phyloP scores from a whole-genome alignment of 2,113 vertebrate genomes.

The Nansenia antarctica region DNA sequence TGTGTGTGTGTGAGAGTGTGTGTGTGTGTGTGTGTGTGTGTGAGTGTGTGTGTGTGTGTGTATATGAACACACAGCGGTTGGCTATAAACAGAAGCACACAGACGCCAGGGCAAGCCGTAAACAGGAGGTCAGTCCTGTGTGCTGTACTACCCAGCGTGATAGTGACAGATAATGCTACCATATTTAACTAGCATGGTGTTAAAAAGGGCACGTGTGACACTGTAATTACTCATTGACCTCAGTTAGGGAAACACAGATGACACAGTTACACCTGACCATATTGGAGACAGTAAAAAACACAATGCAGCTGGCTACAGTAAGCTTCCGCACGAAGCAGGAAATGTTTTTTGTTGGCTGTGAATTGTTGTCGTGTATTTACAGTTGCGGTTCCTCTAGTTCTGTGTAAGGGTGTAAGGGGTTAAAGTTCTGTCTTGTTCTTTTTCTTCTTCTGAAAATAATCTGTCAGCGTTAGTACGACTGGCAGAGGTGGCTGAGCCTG shows the following conservation, averaged over 20 bases:
- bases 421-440: conserved; percentile 12
- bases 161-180: conserved; percentile 52
- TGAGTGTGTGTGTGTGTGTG: neutral
- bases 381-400: neutral
- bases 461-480: conserved; percentile 60
- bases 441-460: conserved; percentile 1
- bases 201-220: conserved; percentile 38
- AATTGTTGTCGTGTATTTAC: neutral
- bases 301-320: too few species aligned
- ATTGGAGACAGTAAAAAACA: neutral
- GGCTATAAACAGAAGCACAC: conserved; percentile 60
- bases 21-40: neutral
- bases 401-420: conserved; percentile 4
- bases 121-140: conserved; percentile 56
- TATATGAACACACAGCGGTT: conserved; percentile 37
- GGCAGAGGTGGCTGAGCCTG: conserved; percentile 76
- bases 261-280: neutral
- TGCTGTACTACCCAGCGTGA: conserved; percentile 59
- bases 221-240: conserved; percentile 59
- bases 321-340: too few species aligned
- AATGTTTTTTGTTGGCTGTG: neutral
- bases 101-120: conserved; percentile 66
- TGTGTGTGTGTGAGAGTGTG: neutral
- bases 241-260: conserved; percentile 26
- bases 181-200: conserved; percentile 50